Conservation (phyloP, 2,797 vertebrate genomes). For the Delichon dasypus region DNA sequence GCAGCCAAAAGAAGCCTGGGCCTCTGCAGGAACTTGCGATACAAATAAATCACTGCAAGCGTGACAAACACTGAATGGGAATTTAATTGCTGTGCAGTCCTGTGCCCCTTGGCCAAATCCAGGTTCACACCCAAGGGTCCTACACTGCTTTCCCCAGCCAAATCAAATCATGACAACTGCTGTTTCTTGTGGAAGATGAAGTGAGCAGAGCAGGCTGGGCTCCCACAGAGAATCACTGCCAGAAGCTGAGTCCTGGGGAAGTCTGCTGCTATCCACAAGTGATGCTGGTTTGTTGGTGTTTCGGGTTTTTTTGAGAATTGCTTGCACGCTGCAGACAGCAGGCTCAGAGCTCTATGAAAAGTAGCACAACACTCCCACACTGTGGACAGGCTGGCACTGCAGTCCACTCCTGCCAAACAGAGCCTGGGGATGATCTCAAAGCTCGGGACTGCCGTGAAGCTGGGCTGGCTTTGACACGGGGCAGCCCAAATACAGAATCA, state of each 20-base stretch:
- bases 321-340: not conserved
- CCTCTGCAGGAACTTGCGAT: not conserved
- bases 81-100: not conserved
- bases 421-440: not conserved
- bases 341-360: not conserved
- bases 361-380: slow-evolving; percentile 42
- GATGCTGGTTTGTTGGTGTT: not conserved
- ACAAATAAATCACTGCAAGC: not conserved
- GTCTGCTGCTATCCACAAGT: not conserved
- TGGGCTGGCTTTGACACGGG: not conserved
- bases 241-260: not conserved
- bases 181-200: not conserved
- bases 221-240: not conserved
- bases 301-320: not conserved
- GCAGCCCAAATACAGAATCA: not conserved
- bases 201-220: not conserved
- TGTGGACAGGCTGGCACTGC: not conserved
- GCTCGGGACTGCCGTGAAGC: not conserved
- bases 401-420: not conserved
- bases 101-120: not conserved
- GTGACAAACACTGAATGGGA: not conserved
- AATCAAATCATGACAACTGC: not conserved
- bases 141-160: not conserved
- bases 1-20: not conserved
- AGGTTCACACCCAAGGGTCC: not conserved